phyloP scores from a whole-genome alignment of 2,888 invertebrate genomes.

The Apotomis betuletana region DNA sequence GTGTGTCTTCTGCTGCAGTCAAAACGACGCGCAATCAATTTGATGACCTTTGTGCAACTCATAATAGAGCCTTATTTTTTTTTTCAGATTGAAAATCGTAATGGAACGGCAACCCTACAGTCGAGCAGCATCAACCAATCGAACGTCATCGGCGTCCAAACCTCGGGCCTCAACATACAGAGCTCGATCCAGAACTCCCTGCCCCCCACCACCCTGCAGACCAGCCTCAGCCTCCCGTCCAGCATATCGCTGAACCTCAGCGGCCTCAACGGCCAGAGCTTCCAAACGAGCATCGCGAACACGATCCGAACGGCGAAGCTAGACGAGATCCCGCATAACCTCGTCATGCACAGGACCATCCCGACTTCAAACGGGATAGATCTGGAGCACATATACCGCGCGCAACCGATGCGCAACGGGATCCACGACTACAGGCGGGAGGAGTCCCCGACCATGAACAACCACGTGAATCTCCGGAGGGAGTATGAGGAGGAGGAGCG shows the following conservation, averaged over 20 bases:
- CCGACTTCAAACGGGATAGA: conserved; percentile 73
- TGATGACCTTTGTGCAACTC: conserved; percentile 1
- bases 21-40: not conserved
- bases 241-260: conserved; percentile 69
- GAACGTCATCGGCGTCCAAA: conserved; percentile 66
- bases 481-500: conserved; percentile 76
- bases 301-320: conserved; percentile 59
- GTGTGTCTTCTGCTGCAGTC: not conserved
- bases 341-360: conserved; percentile 66
- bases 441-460: conserved; percentile 59
- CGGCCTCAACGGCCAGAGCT: conserved; percentile 53
- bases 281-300: conserved; percentile 66
- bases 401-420: conserved; percentile 66
- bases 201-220: conserved; percentile 61
- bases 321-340: conserved; percentile 70
- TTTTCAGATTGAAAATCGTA: conserved; percentile 72
- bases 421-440: conserved; percentile 72
- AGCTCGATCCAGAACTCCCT: conserved; percentile 57
- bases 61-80: no score
- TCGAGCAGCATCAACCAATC: conserved; percentile 58
- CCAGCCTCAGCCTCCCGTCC: conserved; percentile 63
- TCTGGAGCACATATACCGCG: conserved; percentile 64
- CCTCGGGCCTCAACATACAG: conserved; percentile 60
- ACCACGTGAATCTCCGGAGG: conserved; percentile 68
- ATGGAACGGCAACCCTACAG: conserved; percentile 68